Percentiles rank a stretch among this genome's conserved stretches.
Evolutionary conservation across 2,113 vertebrate species (phyloP).

Genomic region (Nerophis ophidion): DNA sequence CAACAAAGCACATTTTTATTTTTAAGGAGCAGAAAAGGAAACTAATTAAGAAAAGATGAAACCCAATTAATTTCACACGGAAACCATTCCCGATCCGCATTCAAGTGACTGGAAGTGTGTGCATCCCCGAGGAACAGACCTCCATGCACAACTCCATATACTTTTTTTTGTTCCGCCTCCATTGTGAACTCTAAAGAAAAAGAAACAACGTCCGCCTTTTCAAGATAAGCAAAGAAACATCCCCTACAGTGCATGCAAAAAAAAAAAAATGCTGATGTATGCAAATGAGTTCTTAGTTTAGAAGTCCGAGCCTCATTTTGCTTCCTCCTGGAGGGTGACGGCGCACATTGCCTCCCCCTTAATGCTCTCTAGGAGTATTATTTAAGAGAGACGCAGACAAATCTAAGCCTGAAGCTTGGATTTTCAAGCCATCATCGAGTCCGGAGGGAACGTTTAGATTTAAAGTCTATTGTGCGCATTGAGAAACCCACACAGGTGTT

Average conservation of each 20-base stretch:
- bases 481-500: constrained; percentile 53
- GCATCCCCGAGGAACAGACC: constrained; percentile 42
- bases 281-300: constrained; percentile 34
- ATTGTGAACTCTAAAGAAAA: constrained; percentile 33
- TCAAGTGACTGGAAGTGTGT: constrained; percentile 42
- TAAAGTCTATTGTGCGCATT: constrained; percentile 57
- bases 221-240: constrained; percentile 46
- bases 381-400: constrained; percentile 37
- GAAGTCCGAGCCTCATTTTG: constrained; percentile 19
- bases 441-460: constrained; percentile 47
- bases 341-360: constrained; percentile 27
- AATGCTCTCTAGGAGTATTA: constrained; percentile 42
- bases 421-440: constrained; percentile 45
- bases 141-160: constrained; percentile 17
- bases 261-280: constrained; percentile 21
- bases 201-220: constrained; percentile 24
- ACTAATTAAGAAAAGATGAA: constrained; percentile 19
- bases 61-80: constrained; percentile 58
- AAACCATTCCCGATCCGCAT: constrained; percentile 44
- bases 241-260: constrained; percentile 17
- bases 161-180: constrained; percentile 7
- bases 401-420: constrained; percentile 33
- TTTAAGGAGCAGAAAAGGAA: constrained; percentile 20
- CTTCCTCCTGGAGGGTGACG: constrained; percentile 27
- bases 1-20: constrained; percentile 16